Evolutionary conservation across 2,113 vertebrate genomes (phyloP).

Genomic region (Ptilonorhynchus violaceus): DNA sequence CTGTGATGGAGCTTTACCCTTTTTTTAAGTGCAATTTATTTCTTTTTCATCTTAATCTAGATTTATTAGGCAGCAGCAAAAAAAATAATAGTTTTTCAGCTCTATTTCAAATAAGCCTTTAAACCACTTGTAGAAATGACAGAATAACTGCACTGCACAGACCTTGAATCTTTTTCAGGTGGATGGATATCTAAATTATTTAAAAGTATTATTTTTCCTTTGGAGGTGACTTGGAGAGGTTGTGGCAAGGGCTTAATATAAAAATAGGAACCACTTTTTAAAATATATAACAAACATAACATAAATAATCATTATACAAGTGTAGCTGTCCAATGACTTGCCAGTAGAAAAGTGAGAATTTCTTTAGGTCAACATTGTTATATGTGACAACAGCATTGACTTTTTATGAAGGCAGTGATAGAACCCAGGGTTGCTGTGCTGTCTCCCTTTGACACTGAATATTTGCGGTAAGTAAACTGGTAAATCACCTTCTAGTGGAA

Average conservation of each 20-base stretch:
- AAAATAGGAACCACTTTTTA: background rate
- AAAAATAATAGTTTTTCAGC: background rate
- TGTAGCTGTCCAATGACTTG: background rate
- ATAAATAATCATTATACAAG: background rate
- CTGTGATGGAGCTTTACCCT: background rate
- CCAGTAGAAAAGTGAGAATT: background rate
- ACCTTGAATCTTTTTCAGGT: background rate
- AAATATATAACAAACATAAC: background rate
- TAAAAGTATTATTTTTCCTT: background rate
- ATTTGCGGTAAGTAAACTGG: background rate
- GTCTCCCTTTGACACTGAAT: background rate
- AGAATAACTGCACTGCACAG: background rate
- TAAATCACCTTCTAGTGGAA: background rate
- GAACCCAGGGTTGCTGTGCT: background rate
- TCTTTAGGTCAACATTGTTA: background rate
- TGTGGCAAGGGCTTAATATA: background rate
- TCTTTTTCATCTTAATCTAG: slow-evolving; percentile 8
- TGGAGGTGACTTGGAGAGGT: background rate
- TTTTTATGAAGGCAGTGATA: background rate
- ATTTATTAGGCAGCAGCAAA: background rate
- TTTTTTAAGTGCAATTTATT: background rate
- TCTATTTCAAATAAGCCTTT: slow-evolving; percentile 9
- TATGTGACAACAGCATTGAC: background rate
- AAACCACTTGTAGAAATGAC: background rate
- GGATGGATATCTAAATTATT: slow-evolving; percentile 2